phyloP scores from a whole-genome alignment of 2,888 invertebrate species.

The Aphrophora alni region DNA sequence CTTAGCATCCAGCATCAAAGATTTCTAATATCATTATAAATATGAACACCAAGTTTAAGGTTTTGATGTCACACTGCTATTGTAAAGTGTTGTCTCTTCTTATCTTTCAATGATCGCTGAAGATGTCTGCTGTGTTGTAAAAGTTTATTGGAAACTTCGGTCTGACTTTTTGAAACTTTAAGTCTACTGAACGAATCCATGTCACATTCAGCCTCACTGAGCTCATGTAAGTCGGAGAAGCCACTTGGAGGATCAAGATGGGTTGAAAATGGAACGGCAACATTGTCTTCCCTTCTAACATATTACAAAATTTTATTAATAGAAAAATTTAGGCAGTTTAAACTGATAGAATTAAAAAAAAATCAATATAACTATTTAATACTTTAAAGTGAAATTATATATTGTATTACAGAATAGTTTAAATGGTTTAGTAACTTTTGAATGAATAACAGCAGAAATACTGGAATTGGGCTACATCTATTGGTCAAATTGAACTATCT shows the following conservation, averaged over 20 bases:
- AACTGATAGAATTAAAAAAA: not conserved
- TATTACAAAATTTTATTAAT: too few species aligned
- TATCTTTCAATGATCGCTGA: not conserved
- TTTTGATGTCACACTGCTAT: conserved; percentile 38
- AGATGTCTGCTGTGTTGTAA: conserved; percentile 28
- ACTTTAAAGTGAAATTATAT: not conserved
- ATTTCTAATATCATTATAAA: too few species aligned
- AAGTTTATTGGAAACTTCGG: conserved; percentile 19
- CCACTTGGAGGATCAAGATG: conserved; percentile 51
- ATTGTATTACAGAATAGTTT: not conserved
- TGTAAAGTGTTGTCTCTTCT: conserved; percentile 33
- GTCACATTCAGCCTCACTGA: conserved; percentile 50
- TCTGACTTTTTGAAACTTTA: conserved; percentile 37
- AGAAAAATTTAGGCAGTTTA: conserved; percentile 3
- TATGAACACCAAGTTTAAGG: too few species aligned
- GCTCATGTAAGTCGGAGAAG: conserved; percentile 50
- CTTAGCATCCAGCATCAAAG: too few species aligned
- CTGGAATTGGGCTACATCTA: too few species aligned
- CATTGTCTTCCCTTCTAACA: conserved; percentile 46
- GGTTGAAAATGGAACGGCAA: conserved; percentile 42
- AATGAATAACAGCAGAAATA: too few species aligned
- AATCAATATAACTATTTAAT: not conserved
- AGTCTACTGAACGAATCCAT: conserved; percentile 46
- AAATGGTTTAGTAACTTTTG: too few species aligned
- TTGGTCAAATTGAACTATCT: too few species aligned